phyloP scores from a whole-genome alignment of 2,888 invertebrate species.

The Drosophila bunnanda region DNA sequence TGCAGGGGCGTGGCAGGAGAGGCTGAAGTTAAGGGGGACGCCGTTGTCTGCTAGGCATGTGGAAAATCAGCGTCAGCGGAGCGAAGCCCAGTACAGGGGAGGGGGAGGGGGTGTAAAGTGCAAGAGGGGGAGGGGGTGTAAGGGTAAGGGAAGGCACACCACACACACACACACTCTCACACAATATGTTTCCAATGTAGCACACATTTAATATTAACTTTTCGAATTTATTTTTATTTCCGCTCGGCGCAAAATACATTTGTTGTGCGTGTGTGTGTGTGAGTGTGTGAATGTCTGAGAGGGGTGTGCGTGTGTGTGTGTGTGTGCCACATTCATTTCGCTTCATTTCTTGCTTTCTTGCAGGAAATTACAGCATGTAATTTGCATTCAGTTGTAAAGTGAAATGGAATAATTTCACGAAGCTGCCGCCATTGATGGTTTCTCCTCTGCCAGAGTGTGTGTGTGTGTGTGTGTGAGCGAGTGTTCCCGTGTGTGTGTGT shows the following conservation, averaged over 20 bases:
- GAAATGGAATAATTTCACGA: slow-evolving; percentile 78
- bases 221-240: slow-evolving; percentile 78
- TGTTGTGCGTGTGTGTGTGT: slow-evolving; percentile 38
- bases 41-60: slow-evolving; percentile 74
- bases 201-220: slow-evolving; percentile 79
- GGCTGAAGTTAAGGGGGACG: slow-evolving; percentile 12
- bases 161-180: slow-evolving; percentile 24
- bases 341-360: slow-evolving; percentile 79
- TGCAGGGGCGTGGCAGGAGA: slow-evolving; percentile 7
- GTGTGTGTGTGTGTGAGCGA: slow-evolving; percentile 13
- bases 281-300: slow-evolving; percentile 4
- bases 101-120: slow-evolving; percentile 20
- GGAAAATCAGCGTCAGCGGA: slow-evolving; percentile 69
- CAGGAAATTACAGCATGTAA: slow-evolving; percentile 79
- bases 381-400: slow-evolving; percentile 79
- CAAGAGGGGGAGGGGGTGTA: slow-evolving; percentile 9
- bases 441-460: slow-evolving; percentile 15
- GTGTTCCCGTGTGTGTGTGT: slow-evolving; percentile 14
- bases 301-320: slow-evolving; percentile 32
- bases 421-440: slow-evolving; percentile 64
- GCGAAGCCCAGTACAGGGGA: background rate
- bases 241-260: slow-evolving; percentile 73
- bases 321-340: slow-evolving; percentile 77
- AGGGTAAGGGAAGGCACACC: background rate
- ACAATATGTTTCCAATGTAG: slow-evolving; percentile 79